Conservation (phyloP, 2,888 invertebrate species). For the Lasioglossum leucozonium region DNA sequence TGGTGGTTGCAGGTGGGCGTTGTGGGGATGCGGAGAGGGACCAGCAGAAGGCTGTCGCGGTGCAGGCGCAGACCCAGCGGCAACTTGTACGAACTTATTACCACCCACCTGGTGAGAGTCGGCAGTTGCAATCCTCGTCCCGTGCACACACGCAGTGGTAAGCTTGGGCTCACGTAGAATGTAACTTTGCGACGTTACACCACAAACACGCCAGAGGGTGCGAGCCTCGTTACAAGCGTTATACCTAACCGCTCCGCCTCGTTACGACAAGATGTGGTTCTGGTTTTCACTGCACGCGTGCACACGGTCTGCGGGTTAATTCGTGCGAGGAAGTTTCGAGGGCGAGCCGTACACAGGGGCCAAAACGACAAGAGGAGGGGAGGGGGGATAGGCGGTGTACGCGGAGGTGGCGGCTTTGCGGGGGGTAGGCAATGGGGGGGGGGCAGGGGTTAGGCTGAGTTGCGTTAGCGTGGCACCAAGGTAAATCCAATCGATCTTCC, state of each 20-base stretch:
- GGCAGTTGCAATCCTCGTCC: conserved; percentile 63
- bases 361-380: conserved; percentile 51
- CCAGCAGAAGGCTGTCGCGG: conserved; percentile 60
- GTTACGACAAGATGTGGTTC: conserved; percentile 82
- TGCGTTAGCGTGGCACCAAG: conserved; percentile 68
- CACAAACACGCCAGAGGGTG: conserved; percentile 81
- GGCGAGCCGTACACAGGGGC: conserved; percentile 59
- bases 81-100: conserved; percentile 77
- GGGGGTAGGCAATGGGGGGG: neutral
- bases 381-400: conserved; percentile 21
- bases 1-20: neutral
- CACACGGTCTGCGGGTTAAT: conserved; percentile 76
- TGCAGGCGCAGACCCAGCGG: conserved; percentile 57
- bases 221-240: conserved; percentile 80
- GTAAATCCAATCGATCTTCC: conserved; percentile 74
- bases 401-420: neutral
- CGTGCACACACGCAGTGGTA: conserved; percentile 70
- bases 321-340: conserved; percentile 75
- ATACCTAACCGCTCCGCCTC: conserved; percentile 80
- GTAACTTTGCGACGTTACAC: conserved; percentile 82
- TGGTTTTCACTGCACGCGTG: conserved; percentile 78
- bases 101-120: conserved; percentile 69
- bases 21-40: neutral
- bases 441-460: conserved; percentile 38
- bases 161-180: conserved; percentile 72